These are phyloP conservation scores for Tetramorium simillimum DNA, from an alignment of 1,140 invertebrate genomes.

Conservation along the genomic window DNA sequence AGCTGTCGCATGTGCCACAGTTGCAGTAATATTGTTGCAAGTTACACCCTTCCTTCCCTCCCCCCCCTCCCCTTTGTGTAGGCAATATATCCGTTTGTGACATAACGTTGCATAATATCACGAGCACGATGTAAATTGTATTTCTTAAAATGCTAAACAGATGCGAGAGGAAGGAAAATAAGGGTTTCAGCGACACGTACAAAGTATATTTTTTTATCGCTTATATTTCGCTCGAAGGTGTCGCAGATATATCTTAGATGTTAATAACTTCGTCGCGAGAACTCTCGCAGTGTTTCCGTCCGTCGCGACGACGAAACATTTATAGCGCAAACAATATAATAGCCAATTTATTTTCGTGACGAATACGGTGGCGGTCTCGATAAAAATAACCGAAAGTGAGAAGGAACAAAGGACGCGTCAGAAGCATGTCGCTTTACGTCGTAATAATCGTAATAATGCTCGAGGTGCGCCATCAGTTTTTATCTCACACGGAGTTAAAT, in stretches of 20 bases:
- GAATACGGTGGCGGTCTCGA: neutral
- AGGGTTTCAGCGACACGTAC: slow-evolving; percentile 48
- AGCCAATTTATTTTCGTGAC: slow-evolving; percentile 44
- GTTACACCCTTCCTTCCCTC: neutral
- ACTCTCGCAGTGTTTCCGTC: slow-evolving; percentile 33
- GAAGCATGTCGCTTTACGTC: slow-evolving; percentile 57
- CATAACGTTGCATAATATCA: slow-evolving; percentile 49
- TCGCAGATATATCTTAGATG: slow-evolving; percentile 37
- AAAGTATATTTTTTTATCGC: slow-evolving; percentile 52
- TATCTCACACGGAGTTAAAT: slow-evolving; percentile 72
- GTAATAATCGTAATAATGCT: slow-evolving; percentile 69
- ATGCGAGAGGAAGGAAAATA: slow-evolving; percentile 33
- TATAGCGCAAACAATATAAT: neutral
- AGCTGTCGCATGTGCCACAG: slow-evolving; percentile 5
- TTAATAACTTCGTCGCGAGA: slow-evolving; percentile 47
- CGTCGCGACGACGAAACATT: slow-evolving; percentile 56
- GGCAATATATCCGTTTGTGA: slow-evolving; percentile 39
- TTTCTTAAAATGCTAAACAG: slow-evolving; percentile 60
- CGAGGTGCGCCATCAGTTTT: slow-evolving; percentile 70
- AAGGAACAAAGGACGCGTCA: slow-evolving; percentile 52
- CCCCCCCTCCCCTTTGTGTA: neutral
- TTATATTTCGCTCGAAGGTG: slow-evolving; percentile 8
- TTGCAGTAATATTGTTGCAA: slow-evolving; percentile 58
- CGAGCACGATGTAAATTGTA: slow-evolving; percentile 41
- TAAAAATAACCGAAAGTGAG: slow-evolving; percentile 49